Evolutionary conservation across 2,113 vertebrate species (phyloP), one percentile per base, ranked within the genome.

Genomic region (Rhabdomys dilectus): DNA sequence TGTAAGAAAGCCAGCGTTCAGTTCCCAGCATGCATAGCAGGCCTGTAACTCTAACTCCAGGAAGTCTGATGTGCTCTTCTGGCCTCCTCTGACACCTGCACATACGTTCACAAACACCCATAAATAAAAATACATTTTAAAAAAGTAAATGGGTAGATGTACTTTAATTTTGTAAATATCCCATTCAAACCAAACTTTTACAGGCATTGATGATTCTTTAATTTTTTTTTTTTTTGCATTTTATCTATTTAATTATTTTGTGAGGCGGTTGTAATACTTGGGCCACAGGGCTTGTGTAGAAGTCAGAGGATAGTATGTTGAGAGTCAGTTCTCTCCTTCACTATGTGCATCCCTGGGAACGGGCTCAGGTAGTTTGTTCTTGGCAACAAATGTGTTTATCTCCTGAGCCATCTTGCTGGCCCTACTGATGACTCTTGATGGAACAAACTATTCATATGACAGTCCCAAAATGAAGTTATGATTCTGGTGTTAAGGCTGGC

Each of bases 401-500:
- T 86, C 13, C 58, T 85, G 39, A 64, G 60, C 60, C 60, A 34
- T 66, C 60, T 34, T 48, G 58, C 60, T 66, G 82, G 16, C 60
- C 29, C 85, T 36, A 48, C 24, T 75, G 53, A 62, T 73, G 93
- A 86, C 72, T 86, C 62, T 51, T 76, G 66, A 76, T 78, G 22
- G 62, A 93, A 82, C 73, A 72, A 42, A 4, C 85, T 80, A 42
- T 90, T 78, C 66, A 15, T 51, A 34, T 29, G 72, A 81, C 0
- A 2, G 48, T 58, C 76, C 88, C 89, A 73, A 86, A 58, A 5
- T 1, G 15, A 88, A n/a, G 21, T 24, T 39, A 85, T 12, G 4
- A 58, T 91, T 97, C 88, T 90, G 91, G 82, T 42, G 95, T 80
- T 85, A 90, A 96, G 86, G 68, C 56, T 91, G 58, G 9, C 48